Conservation (phyloP, 2,888 invertebrate species). For the Ernsta delagoae region DNA sequence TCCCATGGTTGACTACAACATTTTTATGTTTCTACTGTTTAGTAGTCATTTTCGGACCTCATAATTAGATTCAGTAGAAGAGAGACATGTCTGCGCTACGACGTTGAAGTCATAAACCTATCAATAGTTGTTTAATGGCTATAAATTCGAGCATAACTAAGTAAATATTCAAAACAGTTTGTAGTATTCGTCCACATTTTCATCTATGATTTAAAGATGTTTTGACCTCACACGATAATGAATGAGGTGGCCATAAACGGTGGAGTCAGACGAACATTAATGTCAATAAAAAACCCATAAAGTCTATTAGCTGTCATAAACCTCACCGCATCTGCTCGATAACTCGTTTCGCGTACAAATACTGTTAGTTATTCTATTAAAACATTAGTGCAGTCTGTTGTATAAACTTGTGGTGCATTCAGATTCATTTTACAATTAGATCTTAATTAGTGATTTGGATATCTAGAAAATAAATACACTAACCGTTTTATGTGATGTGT, state of each 20-base stretch:
- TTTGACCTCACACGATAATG: conserved; percentile 81
- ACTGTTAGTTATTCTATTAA: conserved; percentile 62
- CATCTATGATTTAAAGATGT: conserved; percentile 78
- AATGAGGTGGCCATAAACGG: conserved; percentile 81
- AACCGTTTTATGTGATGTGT: neutral
- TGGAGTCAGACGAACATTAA: conserved; percentile 81
- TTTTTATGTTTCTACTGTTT: conserved; percentile 18
- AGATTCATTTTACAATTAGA: conserved; percentile 20
- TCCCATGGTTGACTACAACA: conserved; percentile 6
- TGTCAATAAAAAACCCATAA: conserved; percentile 84
- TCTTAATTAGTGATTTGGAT: conserved; percentile 5
- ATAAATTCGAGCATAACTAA: conserved; percentile 48
- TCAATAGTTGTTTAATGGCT: conserved; percentile 52
- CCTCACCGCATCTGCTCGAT: conserved; percentile 80
- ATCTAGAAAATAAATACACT: neutral
- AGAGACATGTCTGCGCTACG: conserved; percentile 28
- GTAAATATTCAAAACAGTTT: conserved; percentile 10
- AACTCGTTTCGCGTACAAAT: conserved; percentile 77
- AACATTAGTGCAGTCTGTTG: conserved; percentile 18
- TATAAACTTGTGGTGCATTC: conserved; percentile 20
- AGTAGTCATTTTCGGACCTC: conserved; percentile 19
- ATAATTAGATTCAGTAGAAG: conserved; percentile 15
- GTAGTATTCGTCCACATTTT: conserved; percentile 57
- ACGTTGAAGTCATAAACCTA: conserved; percentile 40
- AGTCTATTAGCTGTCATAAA: conserved; percentile 82